Evolutionary conservation across 2,888 invertebrate species (phyloP), one percentile per base, ranked within the genome.

Genomic region (Ornithoptera alexandrae): DNA sequence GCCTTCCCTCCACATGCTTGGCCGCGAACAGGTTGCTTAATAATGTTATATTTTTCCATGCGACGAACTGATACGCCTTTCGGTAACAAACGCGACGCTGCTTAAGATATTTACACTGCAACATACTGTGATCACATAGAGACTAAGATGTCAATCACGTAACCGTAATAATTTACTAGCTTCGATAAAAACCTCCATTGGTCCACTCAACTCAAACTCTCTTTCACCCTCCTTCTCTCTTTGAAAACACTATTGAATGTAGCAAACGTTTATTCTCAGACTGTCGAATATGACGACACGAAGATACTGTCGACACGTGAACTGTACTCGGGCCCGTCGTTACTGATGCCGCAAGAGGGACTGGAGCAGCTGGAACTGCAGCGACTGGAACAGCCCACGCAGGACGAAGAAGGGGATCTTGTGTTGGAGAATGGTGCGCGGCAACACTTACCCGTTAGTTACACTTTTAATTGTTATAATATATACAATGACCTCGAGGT

Each of bases 1-100:
- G 3, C 75, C 85, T 1, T 81, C 82, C 22, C 87, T 82, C 76
- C 86, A 84, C 67, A 85, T 90, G 68, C 70, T 89, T 50, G 85
- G 85, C 6, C 72, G 84, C 0, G 84, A 88, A 67, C 85, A 88
- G 85, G 89, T 87, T 24, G 62, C 17, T 24, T 30, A 20, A 57
- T n/a, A 12, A 20, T 57, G 3, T 57, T 12, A 1, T 15, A 15
- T 24, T 10, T 22, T 50, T 39, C 7, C 10, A 39, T 39, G 39
- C 39, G 39, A 39, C 39, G 8, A 10, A 39, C 10, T 10, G 39
- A 39, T 39, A 39, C 8, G 10, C 39, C 10, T 39, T 1, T 10
- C 39, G 7, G 10, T 39, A 39, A 39, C 10, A 39, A 39, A 10
- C 39, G 10, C 39, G 10, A 7, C 39, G 7, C 8, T 39, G 39